Evolutionary conservation across 1,140 invertebrate genomes (phyloP), one percentile per base, ranked within the genome.

Genomic region (Drosophila subpulchrella): DNA sequence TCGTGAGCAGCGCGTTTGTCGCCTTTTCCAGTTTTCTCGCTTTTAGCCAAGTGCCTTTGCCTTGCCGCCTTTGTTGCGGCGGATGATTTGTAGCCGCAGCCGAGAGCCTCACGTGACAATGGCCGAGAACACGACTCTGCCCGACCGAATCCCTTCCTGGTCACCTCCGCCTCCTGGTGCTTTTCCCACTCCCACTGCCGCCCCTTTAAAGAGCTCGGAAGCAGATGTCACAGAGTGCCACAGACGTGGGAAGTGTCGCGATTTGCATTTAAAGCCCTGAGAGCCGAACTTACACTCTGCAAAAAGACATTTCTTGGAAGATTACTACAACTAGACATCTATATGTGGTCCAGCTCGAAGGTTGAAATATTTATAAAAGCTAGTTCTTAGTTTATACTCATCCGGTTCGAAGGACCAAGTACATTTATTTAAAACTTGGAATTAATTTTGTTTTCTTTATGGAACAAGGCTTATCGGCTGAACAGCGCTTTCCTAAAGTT

Each of bases 1-100:
- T 86, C 85, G 85, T 85, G 86, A 90, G 82, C 61, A 61, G 71
- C 71, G 75, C 85, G 86, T 81, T 89, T 84, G 80, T 80, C 80
- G 80, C 77, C 77, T 75, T 38, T 67, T 38, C 20, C 32, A 36
- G 8, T 24, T 41, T 51, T 42, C 44, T 56, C 8, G 32, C 17
- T 32, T 34, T 50, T 65, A 13, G 42, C 42, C 32, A 59, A 36
- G 50, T 36, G 50, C 50, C 32, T 46, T 36, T 32, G 48, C 30
- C 32, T 38, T 38, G 65, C 47, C 61, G 72, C 82, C 75, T 84
- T 84, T 82, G 70, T 56, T 83, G 77, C 71, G 36, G 20, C 62
- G 57, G 62, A 91, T 92, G 91, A 92, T 92, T 92, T 92, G 91
- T 92, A 56, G 81, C 88, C 71, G 65, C 80, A 56, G 61, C 65